Conservation (phyloP, 2,113 vertebrate species). For the Centropus unirufus region DNA sequence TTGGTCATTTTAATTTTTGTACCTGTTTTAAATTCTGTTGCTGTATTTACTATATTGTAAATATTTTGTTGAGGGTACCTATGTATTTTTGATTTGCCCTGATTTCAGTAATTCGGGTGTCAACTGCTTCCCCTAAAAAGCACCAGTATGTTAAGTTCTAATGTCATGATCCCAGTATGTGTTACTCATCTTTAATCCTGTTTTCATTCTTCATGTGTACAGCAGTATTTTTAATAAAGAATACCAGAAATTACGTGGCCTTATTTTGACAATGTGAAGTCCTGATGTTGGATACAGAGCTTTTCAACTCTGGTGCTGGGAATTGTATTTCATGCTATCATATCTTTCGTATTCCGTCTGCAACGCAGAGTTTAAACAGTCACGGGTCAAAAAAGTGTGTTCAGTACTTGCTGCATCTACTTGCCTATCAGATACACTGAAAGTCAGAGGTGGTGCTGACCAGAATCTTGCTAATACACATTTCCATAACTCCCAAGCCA, state of each 20-base stretch:
- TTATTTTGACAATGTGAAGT: conserved; percentile 34
- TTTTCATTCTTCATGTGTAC: conserved; percentile 97
- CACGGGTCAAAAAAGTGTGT: not conserved
- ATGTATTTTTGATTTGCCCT: conserved; percentile 75
- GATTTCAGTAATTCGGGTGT: conserved; percentile 77
- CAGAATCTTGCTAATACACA: not conserved
- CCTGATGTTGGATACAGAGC: not conserved
- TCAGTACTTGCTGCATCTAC: not conserved
- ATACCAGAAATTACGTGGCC: conserved; percentile 84
- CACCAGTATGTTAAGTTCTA: conserved; percentile 80
- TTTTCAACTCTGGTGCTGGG: not conserved
- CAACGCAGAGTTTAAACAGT: not conserved
- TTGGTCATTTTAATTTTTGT: conserved; percentile 73
- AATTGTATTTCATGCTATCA: not conserved
- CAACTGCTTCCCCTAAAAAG: conserved; percentile 79
- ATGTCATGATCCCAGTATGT: conserved; percentile 79
- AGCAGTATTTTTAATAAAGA: conserved; percentile 99
- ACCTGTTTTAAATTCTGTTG: conserved; percentile 76
- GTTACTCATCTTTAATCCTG: conserved; percentile 81
- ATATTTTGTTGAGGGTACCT: conserved; percentile 79
- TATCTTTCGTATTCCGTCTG: not conserved
- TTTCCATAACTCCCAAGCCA: not conserved
- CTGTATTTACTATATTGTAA: conserved; percentile 79
- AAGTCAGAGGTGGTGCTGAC: not conserved
- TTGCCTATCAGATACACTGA: not conserved